Evolutionary conservation across 2,888 invertebrate species (phyloP).

Genomic region (Agrochola litura): DNA sequence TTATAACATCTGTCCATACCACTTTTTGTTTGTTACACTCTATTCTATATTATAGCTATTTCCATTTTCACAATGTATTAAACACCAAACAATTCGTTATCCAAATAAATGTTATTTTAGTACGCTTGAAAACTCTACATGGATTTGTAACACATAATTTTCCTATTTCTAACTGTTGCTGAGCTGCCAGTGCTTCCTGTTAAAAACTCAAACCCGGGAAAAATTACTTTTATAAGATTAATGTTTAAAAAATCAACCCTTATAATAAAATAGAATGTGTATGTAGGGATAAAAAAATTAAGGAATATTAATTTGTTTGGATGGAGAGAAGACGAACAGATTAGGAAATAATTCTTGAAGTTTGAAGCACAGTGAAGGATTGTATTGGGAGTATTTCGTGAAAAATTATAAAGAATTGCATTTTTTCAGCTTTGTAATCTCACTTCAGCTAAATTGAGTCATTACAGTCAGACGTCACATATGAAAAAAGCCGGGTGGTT

Average conservation of each 20-base stretch:
- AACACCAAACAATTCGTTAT: not conserved
- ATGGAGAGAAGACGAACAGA: constrained; percentile 5
- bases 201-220: constrained; percentile 18
- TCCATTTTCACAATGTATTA: not conserved
- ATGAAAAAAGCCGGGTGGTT: constrained; percentile 35
- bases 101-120: not conserved
- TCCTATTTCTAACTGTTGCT: not conserved
- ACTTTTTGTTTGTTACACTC: not conserved
- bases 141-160: not conserved
- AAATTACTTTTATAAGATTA: not conserved
- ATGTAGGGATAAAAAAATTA: constrained; percentile 22
- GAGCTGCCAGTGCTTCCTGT: constrained; percentile 20
- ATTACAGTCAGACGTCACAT: constrained; percentile 24
- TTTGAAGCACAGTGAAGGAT: constrained; percentile 23
- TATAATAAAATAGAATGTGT: constrained; percentile 44
- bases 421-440: not conserved
- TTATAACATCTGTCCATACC: constrained; percentile 9
- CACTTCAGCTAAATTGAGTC: constrained; percentile 6
- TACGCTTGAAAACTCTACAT: not conserved
- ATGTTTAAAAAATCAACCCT: not conserved
- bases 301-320: constrained; percentile 12
- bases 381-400: constrained; percentile 10
- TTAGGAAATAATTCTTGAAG: constrained; percentile 20
- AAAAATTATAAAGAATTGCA: not conserved
- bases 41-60: no score